Evolutionary conservation across 2,888 invertebrate genomes (phyloP), one percentile per base, ranked within the genome.

Genomic region (Andrena dorsata): DNA sequence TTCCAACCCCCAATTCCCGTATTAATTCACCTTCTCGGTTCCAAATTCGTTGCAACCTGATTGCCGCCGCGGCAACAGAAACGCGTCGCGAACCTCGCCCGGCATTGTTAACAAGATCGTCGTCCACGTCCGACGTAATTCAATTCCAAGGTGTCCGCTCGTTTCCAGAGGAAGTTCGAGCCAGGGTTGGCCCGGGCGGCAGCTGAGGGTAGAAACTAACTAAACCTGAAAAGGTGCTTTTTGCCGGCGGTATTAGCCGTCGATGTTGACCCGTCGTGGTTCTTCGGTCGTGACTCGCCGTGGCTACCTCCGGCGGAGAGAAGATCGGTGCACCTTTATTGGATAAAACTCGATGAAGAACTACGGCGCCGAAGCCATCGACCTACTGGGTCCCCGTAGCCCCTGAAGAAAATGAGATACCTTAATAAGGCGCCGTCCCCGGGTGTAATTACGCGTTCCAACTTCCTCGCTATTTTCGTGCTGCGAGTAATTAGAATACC

Each of bases 401-500:
- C 71, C 30, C 80, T 23, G 71, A 80, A 86, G 87, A 86, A 88
- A 88, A 88, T 88, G 88, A 88, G 87, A 88, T 86, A 86, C 88
- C 88, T 87, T 87, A 88, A 87, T 83, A 87, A 87, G 86, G 68
- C 81, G 73, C 28, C 82, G 75, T 82, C 79, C 75, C 64, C 32
- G 64, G 68, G 53, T 79, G 79, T 87, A 88, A 87, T 87, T 84
- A 88, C 88, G 86, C 83, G 84, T 84, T 74, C 87, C 82, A 83
- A 85, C 78, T 86, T 87, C 76, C 87, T 63, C 76, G 80, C 84
- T 86, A 80, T 84, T 86, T 84, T 84, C 87, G 75, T 80, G 79
- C 87, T 87, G 72, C 86, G 78, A 87, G 87, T 86, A 86, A 87
- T 86, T 86, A 87, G 87, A 87, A 87, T 85, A 87, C 85, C 83